Evolutionary conservation across 2,888 invertebrate genomes (phyloP), one percentile per base, ranked within the genome.

Genomic region (Erebia ligea): DNA sequence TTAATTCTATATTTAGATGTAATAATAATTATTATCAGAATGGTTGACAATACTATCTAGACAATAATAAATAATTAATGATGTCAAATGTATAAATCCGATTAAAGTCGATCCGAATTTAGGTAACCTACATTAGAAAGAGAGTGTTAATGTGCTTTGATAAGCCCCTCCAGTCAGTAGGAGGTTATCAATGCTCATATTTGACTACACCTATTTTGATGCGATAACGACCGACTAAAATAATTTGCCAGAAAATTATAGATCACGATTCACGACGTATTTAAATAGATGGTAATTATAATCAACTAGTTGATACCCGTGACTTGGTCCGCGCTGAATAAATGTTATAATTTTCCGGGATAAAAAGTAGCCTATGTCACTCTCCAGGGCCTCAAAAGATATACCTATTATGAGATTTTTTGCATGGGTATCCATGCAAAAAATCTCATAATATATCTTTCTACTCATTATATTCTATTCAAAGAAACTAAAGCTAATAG

Each of bases 81-180:
- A 45, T 62, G 62, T 48, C 62, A 62, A 62, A 59, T 65, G 25
- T 57, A 72, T 70, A 63, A 68, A 61, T 59, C 63, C 68, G 72
- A 71, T 72, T 72, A 68, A 21, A 65, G 54, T 11, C 70, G 58
- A 64, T 52, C 68, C 73, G 74, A 81, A 90, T 85, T 88, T 87
- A 83, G 91, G 91, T 86, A 81, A 88, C 83, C 84, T 82, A 86
- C 84, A 86, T 86, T 86, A 87, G 87, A 84, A 83, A 89, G 90
- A 87, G 85, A 86, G 88, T 86, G 83, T 84, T 82, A 81, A 85
- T 82, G 78, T 75, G 65, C 72, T 76, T 65, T 76, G 85, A 87
- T 88, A 86, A 85, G 77, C 71, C 42, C 61, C 10, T 61, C 67
- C 52, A 67, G 76, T 77, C 77, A 78, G 78, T 75, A 76, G 74